Evolutionary conservation across 92 coral and sea anemone genomes (phyloP).

Genomic region (Pocillopora meandrina): DNA sequence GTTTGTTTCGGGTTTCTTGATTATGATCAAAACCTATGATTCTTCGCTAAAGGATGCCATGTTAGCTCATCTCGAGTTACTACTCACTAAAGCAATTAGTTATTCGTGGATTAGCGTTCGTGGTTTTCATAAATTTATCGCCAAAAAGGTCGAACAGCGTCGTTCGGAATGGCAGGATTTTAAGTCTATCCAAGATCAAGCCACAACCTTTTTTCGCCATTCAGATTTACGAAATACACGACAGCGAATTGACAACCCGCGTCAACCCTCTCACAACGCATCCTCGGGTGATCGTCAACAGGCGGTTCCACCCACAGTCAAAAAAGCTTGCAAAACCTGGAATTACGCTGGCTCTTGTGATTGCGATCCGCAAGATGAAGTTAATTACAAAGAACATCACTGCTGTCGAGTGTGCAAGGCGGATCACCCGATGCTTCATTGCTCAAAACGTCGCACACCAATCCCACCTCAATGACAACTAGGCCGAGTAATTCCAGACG

Average conservation of each 20-base stretch:
- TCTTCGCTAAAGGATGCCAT: constrained; percentile 16
- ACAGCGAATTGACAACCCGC: no score
- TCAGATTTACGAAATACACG: background rate
- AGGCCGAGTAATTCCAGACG: background rate
- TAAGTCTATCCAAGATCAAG: constrained; percentile 11
- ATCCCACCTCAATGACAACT: background rate
- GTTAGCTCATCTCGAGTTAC: constrained; percentile 6
- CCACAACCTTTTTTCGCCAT: constrained; percentile 1
- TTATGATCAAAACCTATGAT: constrained; percentile 17
- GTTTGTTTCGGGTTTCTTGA: constrained; percentile 32
- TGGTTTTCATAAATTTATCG: constrained; percentile 15
- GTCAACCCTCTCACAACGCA: no score
- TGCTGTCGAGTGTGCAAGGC: background rate
- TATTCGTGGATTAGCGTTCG: constrained; percentile 35
- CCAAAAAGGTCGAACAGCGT: constrained; percentile 29
- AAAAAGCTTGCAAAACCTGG: constrained; percentile 13
- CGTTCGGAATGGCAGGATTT: constrained; percentile 7
- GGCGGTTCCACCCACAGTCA: background rate
- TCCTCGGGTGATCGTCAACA: background rate
- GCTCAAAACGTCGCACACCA: background rate
- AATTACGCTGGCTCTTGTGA: background rate
- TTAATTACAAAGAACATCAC: background rate
- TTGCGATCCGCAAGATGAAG: background rate
- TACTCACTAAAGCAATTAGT: constrained; percentile 27
- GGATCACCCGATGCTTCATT: background rate